phyloP scores from a whole-genome alignment of 2,797 vertebrate genomes.

The Steatocranus sp. region DNA sequence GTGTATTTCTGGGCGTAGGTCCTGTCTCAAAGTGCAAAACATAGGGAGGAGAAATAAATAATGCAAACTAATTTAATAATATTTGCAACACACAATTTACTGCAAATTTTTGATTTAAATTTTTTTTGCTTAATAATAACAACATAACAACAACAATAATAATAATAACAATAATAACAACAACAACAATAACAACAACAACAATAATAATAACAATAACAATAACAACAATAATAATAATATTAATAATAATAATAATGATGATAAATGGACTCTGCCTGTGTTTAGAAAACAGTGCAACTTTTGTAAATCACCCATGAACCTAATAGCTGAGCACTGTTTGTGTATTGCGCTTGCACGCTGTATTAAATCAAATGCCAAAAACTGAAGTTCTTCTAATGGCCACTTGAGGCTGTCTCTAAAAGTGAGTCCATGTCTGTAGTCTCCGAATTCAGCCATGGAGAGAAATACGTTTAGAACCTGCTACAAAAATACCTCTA shows the following conservation, averaged over 20 bases:
- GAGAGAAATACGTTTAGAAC: not conserved
- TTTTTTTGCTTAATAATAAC: fast-evolving
- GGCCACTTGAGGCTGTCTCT: not conserved
- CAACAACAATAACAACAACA: fast-evolving
- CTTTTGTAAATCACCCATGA: not conserved
- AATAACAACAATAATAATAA: not conserved
- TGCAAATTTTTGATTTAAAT: fast-evolving
- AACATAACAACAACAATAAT: fast-evolving
- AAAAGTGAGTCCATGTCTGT: fast-evolving
- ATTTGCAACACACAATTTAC: not conserved
- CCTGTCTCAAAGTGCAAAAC: not conserved
- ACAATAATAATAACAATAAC: fast-evolving
- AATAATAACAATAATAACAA: fast-evolving
- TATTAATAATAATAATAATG: fast-evolving
- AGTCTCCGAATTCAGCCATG: fast-evolving
- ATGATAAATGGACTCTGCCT: not conserved
- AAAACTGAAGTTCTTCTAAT: not conserved
- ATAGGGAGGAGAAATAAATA: not conserved
- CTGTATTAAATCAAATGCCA: not conserved
- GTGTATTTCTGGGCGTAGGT: fast-evolving
- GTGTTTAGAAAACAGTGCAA: not conserved
- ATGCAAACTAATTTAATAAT: not conserved
- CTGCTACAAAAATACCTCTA: fast-evolving
- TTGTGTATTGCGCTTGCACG: not conserved
- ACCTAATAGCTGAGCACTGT: not conserved